phyloP scores from a whole-genome alignment of 2,888 invertebrate genomes.

The Andrena chrysosceles region DNA sequence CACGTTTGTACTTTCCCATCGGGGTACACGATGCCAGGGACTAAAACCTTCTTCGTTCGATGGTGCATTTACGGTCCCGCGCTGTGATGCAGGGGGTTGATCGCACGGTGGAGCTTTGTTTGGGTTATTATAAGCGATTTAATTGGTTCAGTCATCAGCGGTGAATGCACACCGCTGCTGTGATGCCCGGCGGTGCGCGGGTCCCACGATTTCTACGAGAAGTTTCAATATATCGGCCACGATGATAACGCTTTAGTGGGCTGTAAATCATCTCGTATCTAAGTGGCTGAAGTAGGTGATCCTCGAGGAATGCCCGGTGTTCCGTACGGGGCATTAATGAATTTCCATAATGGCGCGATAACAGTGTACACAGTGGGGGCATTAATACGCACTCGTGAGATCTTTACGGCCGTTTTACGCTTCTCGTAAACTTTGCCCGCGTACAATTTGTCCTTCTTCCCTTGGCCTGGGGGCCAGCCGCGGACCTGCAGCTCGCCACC shows the following conservation, averaged over 20 bases:
- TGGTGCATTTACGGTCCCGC: neutral
- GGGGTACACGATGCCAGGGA: neutral
- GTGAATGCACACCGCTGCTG: neutral
- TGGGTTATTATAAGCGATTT: constrained; percentile 26
- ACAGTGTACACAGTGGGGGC: constrained; percentile 54
- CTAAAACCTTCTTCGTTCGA: neutral
- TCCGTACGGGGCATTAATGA: constrained; percentile 56
- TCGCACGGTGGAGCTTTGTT: neutral
- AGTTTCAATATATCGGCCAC: constrained; percentile 51
- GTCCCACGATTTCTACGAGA: constrained; percentile 53
- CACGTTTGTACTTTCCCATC: neutral
- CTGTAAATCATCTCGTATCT: constrained; percentile 59
- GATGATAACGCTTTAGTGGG: constrained; percentile 56
- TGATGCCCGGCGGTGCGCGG: constrained; percentile 7
- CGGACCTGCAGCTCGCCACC: neutral
- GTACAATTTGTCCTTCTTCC: constrained; percentile 52
- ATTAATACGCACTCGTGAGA: constrained; percentile 62
- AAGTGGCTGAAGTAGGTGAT: constrained; percentile 48
- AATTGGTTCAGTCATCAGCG: constrained; percentile 29
- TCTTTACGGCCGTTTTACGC: constrained; percentile 60
- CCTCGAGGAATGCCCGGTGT: constrained; percentile 46
- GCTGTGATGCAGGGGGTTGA: neutral
- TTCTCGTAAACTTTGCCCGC: constrained; percentile 54
- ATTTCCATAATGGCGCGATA: constrained; percentile 63
- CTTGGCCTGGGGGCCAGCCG: neutral